Evolutionary conservation across 2,113 vertebrate species (phyloP), one percentile per base, ranked within the genome.

Genomic region (Origma solitaria): DNA sequence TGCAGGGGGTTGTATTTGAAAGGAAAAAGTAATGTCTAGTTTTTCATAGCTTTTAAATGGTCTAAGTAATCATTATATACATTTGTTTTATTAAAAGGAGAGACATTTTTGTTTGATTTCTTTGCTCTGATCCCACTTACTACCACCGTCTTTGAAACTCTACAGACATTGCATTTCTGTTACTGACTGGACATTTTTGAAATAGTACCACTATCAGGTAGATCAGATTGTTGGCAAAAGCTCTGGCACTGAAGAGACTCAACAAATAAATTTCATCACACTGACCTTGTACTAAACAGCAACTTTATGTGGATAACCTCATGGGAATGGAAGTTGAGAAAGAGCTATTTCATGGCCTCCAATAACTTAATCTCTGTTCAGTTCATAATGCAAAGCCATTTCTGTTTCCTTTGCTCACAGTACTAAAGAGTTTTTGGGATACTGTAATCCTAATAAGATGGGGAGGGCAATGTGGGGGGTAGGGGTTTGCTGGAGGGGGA

Each of bases 201-300:
- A 98, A 98, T 97, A 97, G 95, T 94, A 96, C 92, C 87, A 95
- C 91, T 98, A 98, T 98, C 98, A 98, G 97, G 97, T 97, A 95
- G 95, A 98, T 98, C 97, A 96, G 95, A 98, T 97, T 97, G 96
- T 96, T 98, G 97, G 97, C 98, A 97, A 96, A 95, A 97, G 95
- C 90, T 97, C 95, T 97, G 97, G 97, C 97, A 98, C 98, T 57
- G 13, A 96, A 98, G 93, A 98, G 97, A 98, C 98, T 98, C 98
- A 98, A 98, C 98, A 98, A 98, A 98, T 95, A 98, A 94, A 97
- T 98, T 97, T 98, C 97, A 98, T 98, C 98, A 98, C 60, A 45
- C 51, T 98, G 97, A 97, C 96, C 98, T 97, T 98, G 97, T 94
- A 88, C 97, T 97, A 97, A 97, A 98, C 94, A 97, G 96, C 91